These are phyloP conservation scores for Sterna hirundo DNA, from an alignment of 2,113 vertebrate genomes.

Conservation along the genomic window DNA sequence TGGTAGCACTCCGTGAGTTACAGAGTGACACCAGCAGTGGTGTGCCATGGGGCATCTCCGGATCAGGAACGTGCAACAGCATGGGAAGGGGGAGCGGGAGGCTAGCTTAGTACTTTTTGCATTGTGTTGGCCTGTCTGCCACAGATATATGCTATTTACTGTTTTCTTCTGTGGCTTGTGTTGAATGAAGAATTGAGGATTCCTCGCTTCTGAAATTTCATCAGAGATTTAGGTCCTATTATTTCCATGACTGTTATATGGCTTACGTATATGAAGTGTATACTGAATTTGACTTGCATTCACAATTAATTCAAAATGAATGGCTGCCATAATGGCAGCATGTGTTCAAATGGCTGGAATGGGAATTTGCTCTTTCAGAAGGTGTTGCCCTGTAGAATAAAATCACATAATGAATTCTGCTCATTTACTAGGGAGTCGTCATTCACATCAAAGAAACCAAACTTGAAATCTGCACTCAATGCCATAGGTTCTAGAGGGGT, in stretches of 20 bases:
- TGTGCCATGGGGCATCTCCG: rapidly evolving
- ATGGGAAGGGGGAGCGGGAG: background rate
- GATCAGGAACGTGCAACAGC: background rate
- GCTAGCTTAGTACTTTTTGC: background rate
- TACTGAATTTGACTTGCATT: background rate
- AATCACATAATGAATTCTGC: background rate
- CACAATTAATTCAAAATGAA: background rate
- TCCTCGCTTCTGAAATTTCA: background rate
- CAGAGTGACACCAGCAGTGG: background rate
- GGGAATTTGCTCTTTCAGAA: background rate
- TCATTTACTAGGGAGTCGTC: background rate
- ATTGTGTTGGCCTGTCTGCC: background rate
- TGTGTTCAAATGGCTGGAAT: background rate
- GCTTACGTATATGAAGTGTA: background rate
- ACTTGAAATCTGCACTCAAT: background rate
- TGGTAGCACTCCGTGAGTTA: background rate
- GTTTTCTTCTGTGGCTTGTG: background rate
- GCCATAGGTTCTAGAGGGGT: background rate
- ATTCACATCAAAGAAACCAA: background rate
- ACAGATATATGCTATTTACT: background rate
- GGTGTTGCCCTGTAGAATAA: background rate
- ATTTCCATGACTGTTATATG: background rate
- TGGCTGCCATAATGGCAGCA: background rate
- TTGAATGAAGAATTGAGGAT: background rate
- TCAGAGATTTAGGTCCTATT: background rate